phyloP scores from a whole-genome alignment of 2,888 invertebrate species.

The Scaeva pyrastri region DNA sequence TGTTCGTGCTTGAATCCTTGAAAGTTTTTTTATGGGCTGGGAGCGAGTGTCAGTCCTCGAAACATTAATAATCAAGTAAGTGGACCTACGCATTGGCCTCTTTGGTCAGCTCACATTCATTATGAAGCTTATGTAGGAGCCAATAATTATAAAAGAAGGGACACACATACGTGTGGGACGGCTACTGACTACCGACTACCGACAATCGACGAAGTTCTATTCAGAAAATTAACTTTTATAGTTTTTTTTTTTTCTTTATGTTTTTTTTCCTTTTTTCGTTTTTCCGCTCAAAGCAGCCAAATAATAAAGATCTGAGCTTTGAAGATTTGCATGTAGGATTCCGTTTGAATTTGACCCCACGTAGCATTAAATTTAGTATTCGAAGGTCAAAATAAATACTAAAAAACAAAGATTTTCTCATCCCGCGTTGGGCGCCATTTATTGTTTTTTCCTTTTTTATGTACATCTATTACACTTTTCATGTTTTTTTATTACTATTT shows the following conservation, averaged over 20 bases:
- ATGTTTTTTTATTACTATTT: neutral
- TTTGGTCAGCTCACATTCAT: slow-evolving; percentile 64
- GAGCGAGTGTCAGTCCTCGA: slow-evolving; percentile 14
- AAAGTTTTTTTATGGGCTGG: slow-evolving; percentile 25
- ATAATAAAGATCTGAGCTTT: slow-evolving; percentile 45
- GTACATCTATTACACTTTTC: neutral
- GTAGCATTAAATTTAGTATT: slow-evolving; percentile 9
- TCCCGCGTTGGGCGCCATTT: slow-evolving; percentile 28
- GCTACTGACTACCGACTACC: neutral
- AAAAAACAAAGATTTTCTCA: neutral
- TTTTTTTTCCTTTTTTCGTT: too few relatives aligned
- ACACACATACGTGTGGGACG: slow-evolving; percentile 20
- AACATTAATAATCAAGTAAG: slow-evolving; percentile 68
- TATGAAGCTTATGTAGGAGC: slow-evolving; percentile 64
- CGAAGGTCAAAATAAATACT: neutral
- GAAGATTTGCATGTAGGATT: slow-evolving; percentile 59
- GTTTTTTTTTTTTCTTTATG: slow-evolving; percentile 1
- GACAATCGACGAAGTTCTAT: neutral
- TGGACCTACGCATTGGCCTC: slow-evolving; percentile 57
- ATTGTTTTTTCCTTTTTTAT: neutral
- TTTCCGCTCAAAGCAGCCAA: neutral
- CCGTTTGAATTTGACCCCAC: slow-evolving; percentile 49
- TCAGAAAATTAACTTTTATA: slow-evolving; percentile 58
- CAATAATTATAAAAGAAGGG: slow-evolving; percentile 70
- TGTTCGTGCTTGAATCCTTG: slow-evolving; percentile 30